Evolutionary conservation across 2,797 vertebrate genomes (phyloP), one percentile per base, ranked within the genome.

Genomic region (Sandelia bainsii): DNA sequence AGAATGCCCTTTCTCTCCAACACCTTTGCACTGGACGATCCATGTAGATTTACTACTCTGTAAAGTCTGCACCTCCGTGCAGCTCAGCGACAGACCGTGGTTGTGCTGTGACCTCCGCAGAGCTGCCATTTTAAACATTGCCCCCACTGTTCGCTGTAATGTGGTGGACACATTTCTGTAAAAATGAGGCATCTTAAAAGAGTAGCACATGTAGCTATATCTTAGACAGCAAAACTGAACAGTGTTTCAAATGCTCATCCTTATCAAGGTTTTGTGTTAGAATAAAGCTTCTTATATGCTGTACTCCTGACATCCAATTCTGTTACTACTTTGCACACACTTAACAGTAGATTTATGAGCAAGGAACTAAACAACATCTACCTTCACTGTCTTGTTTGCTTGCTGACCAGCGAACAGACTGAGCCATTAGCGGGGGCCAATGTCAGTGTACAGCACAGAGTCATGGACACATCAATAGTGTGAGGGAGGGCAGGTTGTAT

Each of bases 341-440:
- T 48, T 45, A 52, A 56, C 29, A 69, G 62, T 29, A 69, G 62
- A 77, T 75, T 75, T 56, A 77, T 16, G 22, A 80, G 60, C 57
- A 7, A 54, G 56, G 50, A 51, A 40, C 64, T 20, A 20, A 83
- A 75, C 44, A 61, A 25, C 67, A 17, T 54, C 67, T 57, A 75
- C 84, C 80, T 57, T 42, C 44, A 52, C 74, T 57, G 64, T 77
- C 71, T 70, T 63, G 68, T 80, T 82, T 81, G 78, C 74, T 69
- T 67, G 72, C 72, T 82, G 75, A 79, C 61, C 75, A 42, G 76
- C 32, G 63, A 81, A 75, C 73, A 81, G 62, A 62, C 84, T 27
- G 77, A 87, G 66, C 81, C 81, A 78, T 86, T 88, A 87, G 87
- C 69, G 29, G 78, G 67, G 81, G 79, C 82, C 87, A 86, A 82